Conservation (phyloP, 2,888 invertebrate species). For the Frankliniella fusca region DNA sequence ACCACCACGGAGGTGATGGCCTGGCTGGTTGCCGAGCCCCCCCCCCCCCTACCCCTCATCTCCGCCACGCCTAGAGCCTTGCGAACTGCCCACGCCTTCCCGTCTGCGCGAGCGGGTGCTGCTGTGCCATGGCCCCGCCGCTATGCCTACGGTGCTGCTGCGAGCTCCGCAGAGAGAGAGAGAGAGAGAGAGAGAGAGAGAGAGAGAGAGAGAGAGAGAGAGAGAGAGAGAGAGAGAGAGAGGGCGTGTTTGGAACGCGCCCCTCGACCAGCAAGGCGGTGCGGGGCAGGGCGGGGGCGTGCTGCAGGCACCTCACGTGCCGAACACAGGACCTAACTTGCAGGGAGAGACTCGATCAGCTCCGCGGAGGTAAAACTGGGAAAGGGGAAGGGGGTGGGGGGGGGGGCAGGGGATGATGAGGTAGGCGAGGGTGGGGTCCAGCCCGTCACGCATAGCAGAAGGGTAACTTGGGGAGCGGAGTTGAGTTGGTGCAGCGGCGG, state of each 20-base stretch:
- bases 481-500: background rate
- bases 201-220: conserved; percentile 24
- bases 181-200: conserved; percentile 22
- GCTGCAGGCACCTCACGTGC: background rate
- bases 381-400: background rate
- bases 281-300: background rate
- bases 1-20: too few relatives aligned
- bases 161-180: background rate
- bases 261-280: too few relatives aligned
- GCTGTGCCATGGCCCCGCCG: too few relatives aligned
- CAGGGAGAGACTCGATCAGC: conserved; percentile 8
- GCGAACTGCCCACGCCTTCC: too few relatives aligned
- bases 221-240: background rate
- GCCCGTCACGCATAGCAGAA: background rate
- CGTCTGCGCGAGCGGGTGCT: background rate
- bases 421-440: background rate
- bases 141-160: background rate
- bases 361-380: background rate
- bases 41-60: too few relatives aligned
- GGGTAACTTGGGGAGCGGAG: background rate
- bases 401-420: background rate
- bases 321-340: conserved; percentile 6
- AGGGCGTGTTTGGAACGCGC: background rate
- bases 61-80: too few relatives aligned
- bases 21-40: too few relatives aligned